phyloP scores from a whole-genome alignment of 92 coral and sea anemone genomes.

The Galaxea fascicularis region DNA sequence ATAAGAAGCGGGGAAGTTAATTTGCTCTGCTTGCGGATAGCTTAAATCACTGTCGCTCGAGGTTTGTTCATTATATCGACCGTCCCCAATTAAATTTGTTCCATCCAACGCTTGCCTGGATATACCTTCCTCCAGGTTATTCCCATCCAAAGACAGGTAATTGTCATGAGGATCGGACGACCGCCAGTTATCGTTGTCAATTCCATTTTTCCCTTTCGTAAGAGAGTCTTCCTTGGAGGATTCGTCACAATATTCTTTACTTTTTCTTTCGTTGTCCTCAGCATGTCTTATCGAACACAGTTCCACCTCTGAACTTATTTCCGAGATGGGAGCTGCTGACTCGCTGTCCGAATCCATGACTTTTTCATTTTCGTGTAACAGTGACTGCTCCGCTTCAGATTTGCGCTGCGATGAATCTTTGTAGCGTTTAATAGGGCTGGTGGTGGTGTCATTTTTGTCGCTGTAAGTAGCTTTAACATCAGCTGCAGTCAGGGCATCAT shows the following conservation, averaged over 20 bases:
- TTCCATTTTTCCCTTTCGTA: neutral
- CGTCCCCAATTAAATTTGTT: constrained; percentile 5
- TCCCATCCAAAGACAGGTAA: constrained; percentile 42
- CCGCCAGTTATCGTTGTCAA: neutral
- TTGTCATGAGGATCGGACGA: constrained; percentile 45
- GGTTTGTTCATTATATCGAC: constrained; percentile 15
- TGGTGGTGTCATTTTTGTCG: constrained; percentile 59
- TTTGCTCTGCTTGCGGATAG: constrained; percentile 6
- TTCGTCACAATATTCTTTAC: neutral
- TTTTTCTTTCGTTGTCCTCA: neutral
- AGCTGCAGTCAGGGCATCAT: constrained; percentile 75
- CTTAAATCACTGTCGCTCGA: constrained; percentile 7
- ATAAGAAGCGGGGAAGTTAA: neutral
- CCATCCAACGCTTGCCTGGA: constrained; percentile 12
- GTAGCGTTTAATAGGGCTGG: constrained; percentile 25
- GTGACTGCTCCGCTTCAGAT: neutral
- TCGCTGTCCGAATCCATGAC: constrained; percentile 13
- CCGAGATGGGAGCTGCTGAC: constrained; percentile 29
- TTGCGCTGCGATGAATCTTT: constrained; percentile 11
- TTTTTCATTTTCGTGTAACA: neutral
- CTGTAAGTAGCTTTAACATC: constrained; percentile 54
- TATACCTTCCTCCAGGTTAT: constrained; percentile 17
- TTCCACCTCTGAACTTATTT: constrained; percentile 14
- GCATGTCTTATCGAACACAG: neutral
- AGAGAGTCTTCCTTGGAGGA: constrained; percentile 5